Evolutionary conservation across 92 coral and sea anemone species (phyloP).

Genomic region (Zoanthus gigantus): DNA sequence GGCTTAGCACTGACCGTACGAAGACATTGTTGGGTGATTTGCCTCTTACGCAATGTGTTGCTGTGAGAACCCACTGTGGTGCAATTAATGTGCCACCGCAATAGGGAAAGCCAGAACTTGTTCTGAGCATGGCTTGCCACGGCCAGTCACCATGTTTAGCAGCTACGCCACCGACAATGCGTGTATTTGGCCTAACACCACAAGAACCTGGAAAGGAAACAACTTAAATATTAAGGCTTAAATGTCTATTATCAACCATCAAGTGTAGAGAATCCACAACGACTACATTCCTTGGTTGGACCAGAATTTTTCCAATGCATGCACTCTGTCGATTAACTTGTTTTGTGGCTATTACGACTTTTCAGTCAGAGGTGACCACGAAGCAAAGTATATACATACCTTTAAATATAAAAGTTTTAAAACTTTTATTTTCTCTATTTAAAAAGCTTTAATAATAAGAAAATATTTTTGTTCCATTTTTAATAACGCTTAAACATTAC

Average conservation of each 20-base stretch:
- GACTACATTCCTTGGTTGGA: too few relatives aligned
- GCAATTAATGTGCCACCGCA: slow-evolving; percentile 19
- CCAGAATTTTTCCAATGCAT: neutral
- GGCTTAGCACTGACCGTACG: neutral
- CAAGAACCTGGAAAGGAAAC: slow-evolving; percentile 2
- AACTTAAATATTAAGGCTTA: neutral
- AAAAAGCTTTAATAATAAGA: too few relatives aligned
- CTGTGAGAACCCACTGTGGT: neutral
- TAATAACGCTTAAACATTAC: too few relatives aligned
- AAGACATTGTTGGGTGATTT: neutral
- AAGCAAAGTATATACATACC: too few relatives aligned
- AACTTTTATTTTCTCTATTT: too few relatives aligned
- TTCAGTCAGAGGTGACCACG: too few relatives aligned
- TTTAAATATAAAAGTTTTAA: too few relatives aligned
- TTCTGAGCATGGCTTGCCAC: slow-evolving; percentile 43
- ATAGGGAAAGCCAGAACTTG: slow-evolving; percentile 29
- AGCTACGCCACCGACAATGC: slow-evolving; percentile 28
- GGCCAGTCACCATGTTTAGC: slow-evolving; percentile 38
- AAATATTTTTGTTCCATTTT: too few relatives aligned
- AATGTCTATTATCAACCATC: neutral
- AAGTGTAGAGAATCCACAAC: too few relatives aligned
- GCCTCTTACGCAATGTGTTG: slow-evolving; percentile 17
- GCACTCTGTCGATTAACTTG: slow-evolving; percentile 20
- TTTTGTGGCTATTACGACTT: too few relatives aligned
- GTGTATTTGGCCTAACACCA: slow-evolving; percentile 2